Conservation (phyloP, 2,113 vertebrate species). For the Phalacrocorax pelagicus region DNA sequence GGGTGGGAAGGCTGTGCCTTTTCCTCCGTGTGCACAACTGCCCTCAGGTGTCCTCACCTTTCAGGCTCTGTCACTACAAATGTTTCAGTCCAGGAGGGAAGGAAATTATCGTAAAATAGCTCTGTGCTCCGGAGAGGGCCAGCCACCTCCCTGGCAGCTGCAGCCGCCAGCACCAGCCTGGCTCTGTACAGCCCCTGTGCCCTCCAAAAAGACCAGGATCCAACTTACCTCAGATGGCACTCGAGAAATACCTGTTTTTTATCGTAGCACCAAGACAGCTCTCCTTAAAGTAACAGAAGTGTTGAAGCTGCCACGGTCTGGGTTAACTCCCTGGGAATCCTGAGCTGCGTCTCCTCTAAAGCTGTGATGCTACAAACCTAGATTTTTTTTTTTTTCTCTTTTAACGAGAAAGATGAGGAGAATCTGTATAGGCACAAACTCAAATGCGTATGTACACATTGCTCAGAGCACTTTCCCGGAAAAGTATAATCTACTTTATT, state of each 20-base stretch:
- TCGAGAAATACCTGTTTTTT: neutral
- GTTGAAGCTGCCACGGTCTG: neutral
- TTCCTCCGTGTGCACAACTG: fast-evolving
- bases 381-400: neutral
- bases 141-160: neutral
- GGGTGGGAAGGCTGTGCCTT: neutral
- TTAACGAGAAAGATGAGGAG: neutral
- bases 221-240: neutral
- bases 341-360: neutral
- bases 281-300: neutral
- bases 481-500: constrained; percentile 5
- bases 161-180: neutral
- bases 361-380: neutral
- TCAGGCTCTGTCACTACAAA: neutral
- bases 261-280: neutral
- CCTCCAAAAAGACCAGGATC: neutral
- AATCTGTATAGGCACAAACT: neutral
- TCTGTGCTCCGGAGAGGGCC: neutral
- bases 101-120: neutral
- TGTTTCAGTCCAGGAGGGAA: neutral
- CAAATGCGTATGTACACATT: neutral
- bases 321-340: neutral
- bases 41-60: neutral
- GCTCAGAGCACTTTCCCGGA: neutral
- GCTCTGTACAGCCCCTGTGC: neutral